phyloP scores from a whole-genome alignment of 2,797 vertebrate species.

The Myotis vivesi region DNA sequence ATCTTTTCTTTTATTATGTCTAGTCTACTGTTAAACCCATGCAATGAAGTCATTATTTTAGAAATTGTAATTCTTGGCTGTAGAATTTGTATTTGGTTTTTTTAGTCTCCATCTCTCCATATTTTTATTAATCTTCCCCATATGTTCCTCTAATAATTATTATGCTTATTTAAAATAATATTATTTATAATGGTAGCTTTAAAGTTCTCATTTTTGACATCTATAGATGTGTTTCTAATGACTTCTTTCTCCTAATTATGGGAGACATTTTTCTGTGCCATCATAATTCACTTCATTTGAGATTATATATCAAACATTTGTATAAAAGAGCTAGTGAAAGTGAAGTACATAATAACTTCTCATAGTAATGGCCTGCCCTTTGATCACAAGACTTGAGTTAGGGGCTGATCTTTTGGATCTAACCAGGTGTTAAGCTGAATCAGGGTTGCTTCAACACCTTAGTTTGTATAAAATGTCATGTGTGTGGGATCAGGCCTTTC shows the following conservation, averaged over 20 bases:
- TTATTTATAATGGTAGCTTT: neutral
- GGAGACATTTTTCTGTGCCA: neutral
- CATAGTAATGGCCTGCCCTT: neutral
- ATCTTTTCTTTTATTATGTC: too few species aligned
- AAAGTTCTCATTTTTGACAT: neutral
- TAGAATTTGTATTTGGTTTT: neutral
- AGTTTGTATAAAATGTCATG: neutral
- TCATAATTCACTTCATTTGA: neutral
- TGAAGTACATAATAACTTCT: neutral
- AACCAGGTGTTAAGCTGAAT: neutral
- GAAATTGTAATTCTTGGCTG: neutral
- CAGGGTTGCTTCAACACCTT: neutral
- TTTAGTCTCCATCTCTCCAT: neutral
- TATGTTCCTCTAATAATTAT: neutral
- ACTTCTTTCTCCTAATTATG: neutral
- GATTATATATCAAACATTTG: neutral
- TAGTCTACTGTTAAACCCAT: too few species aligned
- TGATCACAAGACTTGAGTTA: neutral
- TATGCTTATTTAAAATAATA: neutral
- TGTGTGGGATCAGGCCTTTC: neutral
- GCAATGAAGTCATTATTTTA: neutral
- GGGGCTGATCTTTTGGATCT: neutral
- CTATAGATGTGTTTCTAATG: neutral
- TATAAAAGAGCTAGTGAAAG: neutral
- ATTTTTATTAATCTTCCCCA: neutral